These are phyloP conservation scores for Prunella himalayana DNA, from an alignment of 2,113 vertebrate genomes.

Conservation along the genomic window DNA sequence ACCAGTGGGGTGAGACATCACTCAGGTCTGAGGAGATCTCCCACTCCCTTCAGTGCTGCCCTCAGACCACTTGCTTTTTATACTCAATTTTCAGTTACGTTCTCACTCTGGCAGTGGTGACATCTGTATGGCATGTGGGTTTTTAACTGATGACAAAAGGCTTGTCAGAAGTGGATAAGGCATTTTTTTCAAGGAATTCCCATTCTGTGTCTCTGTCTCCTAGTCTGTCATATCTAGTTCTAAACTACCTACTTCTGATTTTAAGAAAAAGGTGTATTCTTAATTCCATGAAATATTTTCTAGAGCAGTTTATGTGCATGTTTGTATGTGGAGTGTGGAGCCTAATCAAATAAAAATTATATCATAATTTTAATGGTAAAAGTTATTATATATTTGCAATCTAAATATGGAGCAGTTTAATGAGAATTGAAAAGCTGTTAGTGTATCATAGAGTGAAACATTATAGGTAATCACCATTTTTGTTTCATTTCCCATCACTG, in stretches of 20 bases:
- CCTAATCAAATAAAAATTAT: background rate
- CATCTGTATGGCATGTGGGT: background rate
- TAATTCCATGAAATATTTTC: background rate
- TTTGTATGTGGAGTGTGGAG: background rate
- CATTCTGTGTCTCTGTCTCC: background rate
- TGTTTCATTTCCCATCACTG: background rate
- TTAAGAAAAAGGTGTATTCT: background rate
- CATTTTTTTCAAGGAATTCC: background rate
- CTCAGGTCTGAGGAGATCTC: background rate
- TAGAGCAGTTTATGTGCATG: background rate
- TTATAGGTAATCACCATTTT: background rate
- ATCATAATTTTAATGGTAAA: background rate
- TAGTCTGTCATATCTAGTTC: background rate
- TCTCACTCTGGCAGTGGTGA: background rate
- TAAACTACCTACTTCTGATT: background rate
- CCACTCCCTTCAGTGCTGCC: rapidly evolving
- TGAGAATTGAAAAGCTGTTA: background rate
- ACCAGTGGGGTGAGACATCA: background rate
- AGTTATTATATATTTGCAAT: background rate
- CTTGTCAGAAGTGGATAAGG: background rate
- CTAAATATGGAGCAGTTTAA: background rate
- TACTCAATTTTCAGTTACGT: background rate
- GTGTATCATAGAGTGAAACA: background rate
- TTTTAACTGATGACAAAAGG: background rate
- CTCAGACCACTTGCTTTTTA: background rate